Evolutionary conservation across 2,888 invertebrate genomes (phyloP).

Genomic region (Melieria picta): DNA sequence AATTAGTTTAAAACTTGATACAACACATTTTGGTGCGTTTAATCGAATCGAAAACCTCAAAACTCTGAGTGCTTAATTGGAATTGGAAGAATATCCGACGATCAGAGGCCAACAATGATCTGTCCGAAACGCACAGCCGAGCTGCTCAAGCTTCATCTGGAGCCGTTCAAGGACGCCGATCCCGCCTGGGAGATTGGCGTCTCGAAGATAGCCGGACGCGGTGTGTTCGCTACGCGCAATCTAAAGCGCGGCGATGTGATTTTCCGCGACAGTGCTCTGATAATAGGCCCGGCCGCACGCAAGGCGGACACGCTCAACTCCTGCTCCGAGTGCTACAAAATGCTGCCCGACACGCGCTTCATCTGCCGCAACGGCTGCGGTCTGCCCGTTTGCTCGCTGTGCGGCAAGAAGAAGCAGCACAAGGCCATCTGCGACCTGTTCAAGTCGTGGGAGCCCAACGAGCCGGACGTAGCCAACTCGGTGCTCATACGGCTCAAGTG

Average conservation of each 20-base stretch:
- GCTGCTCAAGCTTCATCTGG: slow-evolving; percentile 57
- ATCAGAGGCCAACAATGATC: slow-evolving; percentile 51
- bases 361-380: slow-evolving; percentile 75
- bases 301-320: slow-evolving; percentile 68
- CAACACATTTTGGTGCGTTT: too few relatives aligned
- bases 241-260: slow-evolving; percentile 76
- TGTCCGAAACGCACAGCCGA: slow-evolving; percentile 62
- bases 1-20: too few relatives aligned
- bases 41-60: slow-evolving; percentile 1
- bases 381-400: slow-evolving; percentile 75
- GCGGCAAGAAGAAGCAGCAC: slow-evolving; percentile 73
- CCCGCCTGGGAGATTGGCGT: slow-evolving; percentile 71
- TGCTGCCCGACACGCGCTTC: slow-evolving; percentile 63
- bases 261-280: slow-evolving; percentile 76
- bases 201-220: slow-evolving; percentile 76
- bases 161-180: slow-evolving; percentile 60
- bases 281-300: slow-evolving; percentile 74
- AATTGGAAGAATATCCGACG: neutral
- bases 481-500: slow-evolving; percentile 58
- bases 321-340: slow-evolving; percentile 74
- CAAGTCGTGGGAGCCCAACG: slow-evolving; percentile 70
- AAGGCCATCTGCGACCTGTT: slow-evolving; percentile 73
- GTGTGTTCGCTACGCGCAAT: slow-evolving; percentile 75
- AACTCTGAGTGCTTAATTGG: too few relatives aligned
- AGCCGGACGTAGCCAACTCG: slow-evolving; percentile 62